Evolutionary conservation across 2,888 invertebrate species (phyloP), one percentile per base, ranked within the genome.

Genomic region (Chironomus riparius): DNA sequence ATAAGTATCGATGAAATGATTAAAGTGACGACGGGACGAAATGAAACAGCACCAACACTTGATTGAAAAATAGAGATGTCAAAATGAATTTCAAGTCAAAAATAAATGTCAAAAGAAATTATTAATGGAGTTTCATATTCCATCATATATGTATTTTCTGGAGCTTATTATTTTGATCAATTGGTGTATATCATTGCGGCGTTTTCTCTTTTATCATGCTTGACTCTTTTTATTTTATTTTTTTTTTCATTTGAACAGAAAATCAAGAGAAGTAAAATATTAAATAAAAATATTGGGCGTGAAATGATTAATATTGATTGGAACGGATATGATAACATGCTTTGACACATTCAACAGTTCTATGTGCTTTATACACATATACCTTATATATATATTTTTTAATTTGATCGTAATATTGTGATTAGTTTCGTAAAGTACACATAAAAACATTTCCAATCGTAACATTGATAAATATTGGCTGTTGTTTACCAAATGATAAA

Each of bases 221-320:
- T 18, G 56, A 56, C 15, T 56, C 7, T 56, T 18, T 50, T 15
- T 4, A n/a, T 15, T 62, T 21, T 22, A 5, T n/a, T n/a, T n/a
- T n/a, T 24, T 22, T 12, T 65, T 24, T 15, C 12, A 24, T 70
- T 69, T 69, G 47, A 69, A 69, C 10, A 22, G 21, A 47, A 38
- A 7, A n/a, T n/a, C 0, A 22, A 10, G 21, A 47, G 21, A 4
- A 28, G 10, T 2, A 10, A 38, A 38, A 38, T 38, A 38, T 38
- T 10, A 38, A 38, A 38, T 47, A 18, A 22, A 22, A 24, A 38
- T 15, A 15, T 71, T 50, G 71, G 71, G 71, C 47, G 71, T 71
- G 71, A 71, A 70, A 71, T 71, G 56, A 71, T 71, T 71, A 71
- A 71, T 71, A 71, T 71, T 71, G 71, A 71, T 71, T 71, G 56